These are phyloP conservation scores for Calliphora vicina DNA, from an alignment of 1,140 invertebrate species.

Conservation along the genomic window DNA sequence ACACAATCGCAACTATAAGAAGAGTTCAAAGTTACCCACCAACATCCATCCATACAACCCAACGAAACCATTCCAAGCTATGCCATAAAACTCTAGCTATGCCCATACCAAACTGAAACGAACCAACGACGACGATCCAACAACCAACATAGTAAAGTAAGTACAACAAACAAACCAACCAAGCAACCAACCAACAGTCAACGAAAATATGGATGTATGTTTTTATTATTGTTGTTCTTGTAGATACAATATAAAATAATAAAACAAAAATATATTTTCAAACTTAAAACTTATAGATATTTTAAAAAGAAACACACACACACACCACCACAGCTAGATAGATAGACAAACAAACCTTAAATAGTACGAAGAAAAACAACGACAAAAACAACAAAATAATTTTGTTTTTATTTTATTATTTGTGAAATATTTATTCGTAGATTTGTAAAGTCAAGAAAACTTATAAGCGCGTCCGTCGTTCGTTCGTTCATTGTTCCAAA, in stretches of 20 bases:
- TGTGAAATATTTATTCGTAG: not conserved
- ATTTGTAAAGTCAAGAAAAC: constrained; percentile 1
- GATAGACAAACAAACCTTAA: not conserved
- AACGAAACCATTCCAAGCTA: not conserved
- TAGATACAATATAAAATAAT: no score
- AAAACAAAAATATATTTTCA: not conserved
- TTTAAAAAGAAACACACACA: not conserved
- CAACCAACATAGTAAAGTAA: not conserved
- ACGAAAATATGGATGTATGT: no score
- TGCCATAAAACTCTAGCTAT: not conserved
- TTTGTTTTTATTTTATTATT: not conserved
- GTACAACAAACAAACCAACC: no score
- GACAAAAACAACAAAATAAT: not conserved
- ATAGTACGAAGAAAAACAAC: not conserved
- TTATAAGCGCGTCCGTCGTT: not conserved
- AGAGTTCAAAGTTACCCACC: constrained; percentile 12
- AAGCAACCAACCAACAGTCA: no score
- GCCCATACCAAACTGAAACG: not conserved
- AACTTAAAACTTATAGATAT: not conserved
- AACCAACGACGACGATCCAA: not conserved
- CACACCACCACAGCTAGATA: not conserved
- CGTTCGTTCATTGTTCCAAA: not conserved
- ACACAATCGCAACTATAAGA: not conserved
- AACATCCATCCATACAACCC: not conserved
- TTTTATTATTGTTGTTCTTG: no score